These are phyloP conservation scores for Grammomys surdaster DNA, from an alignment of 2,113 vertebrate species.

Conservation along the genomic window DNA sequence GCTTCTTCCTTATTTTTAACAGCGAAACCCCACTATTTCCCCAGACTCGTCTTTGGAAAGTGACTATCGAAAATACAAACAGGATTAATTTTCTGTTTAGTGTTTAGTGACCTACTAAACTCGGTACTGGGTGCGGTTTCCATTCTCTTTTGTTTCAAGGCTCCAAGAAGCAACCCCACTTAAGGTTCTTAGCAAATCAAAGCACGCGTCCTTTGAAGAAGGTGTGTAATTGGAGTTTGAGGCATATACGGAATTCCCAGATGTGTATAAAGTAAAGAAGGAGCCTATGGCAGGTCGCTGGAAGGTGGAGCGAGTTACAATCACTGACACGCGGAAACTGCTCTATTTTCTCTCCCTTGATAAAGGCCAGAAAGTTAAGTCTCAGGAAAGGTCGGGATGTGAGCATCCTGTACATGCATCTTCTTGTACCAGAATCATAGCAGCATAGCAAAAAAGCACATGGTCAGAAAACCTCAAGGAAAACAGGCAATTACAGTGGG, in stretches of 20 bases:
- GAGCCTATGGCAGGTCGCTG: conserved; percentile 93
- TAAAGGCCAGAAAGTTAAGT: conserved; percentile 69
- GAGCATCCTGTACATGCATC: conserved; percentile 60
- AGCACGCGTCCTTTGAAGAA: conserved; percentile 94
- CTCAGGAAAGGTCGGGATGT: conserved; percentile 46
- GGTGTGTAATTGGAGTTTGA: conserved; percentile 95
- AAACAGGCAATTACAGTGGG: conserved; percentile 72
- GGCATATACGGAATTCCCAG: conserved; percentile 97
- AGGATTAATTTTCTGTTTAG: conserved; percentile 38
- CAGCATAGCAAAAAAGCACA: conserved; percentile 75
- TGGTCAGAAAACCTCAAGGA: conserved; percentile 77
- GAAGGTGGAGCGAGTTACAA: conserved; percentile 93
- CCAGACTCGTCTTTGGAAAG: not conserved
- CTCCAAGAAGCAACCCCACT: conserved; percentile 86
- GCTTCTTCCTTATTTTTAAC: conserved; percentile 24
- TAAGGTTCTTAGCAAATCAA: conserved; percentile 90
- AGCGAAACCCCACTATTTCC: not conserved
- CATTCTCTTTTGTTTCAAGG: conserved; percentile 88
- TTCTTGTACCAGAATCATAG: conserved; percentile 60
- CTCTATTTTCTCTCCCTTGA: conserved; percentile 71
- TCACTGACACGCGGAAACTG: conserved; percentile 79
- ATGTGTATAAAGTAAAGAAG: conserved; percentile 93
- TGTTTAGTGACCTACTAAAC: conserved; percentile 78
- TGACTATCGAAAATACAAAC: not conserved
- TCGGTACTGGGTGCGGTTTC: conserved; percentile 76